Evolutionary conservation across 2,888 invertebrate genomes (phyloP).

Genomic region (Agrochola lychnidis): DNA sequence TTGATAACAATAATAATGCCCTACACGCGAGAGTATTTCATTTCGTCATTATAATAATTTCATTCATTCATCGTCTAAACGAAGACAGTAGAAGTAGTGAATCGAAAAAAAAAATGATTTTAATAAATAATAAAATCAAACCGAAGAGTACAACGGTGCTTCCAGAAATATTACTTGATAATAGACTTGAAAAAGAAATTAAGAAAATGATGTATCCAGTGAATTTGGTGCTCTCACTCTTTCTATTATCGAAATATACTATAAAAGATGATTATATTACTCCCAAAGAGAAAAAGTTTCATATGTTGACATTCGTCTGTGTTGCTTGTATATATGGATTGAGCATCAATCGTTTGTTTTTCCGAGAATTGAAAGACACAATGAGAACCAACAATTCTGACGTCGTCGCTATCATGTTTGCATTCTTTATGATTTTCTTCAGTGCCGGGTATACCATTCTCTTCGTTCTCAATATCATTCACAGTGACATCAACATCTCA

Average conservation of each 20-base stretch:
- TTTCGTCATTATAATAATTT: not conserved
- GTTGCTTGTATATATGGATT: not conserved
- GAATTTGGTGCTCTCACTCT: slow-evolving; percentile 41
- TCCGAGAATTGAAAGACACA: not conserved
- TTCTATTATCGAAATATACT: slow-evolving; percentile 50
- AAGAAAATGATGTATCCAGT: slow-evolving; percentile 49
- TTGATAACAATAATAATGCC: slow-evolving; percentile 4
- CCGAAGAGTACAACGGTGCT: not conserved
- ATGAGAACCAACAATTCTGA: slow-evolving; percentile 1
- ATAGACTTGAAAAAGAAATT: slow-evolving; percentile 50
- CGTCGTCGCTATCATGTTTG: not conserved
- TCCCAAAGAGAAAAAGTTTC: slow-evolving; percentile 24
- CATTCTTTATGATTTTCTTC: slow-evolving; percentile 7
- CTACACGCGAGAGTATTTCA: not conserved
- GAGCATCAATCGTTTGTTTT: slow-evolving; percentile 17
- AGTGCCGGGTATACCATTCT: slow-evolving; percentile 28
- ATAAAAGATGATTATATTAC: slow-evolving; percentile 48
- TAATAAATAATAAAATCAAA: slow-evolving; percentile 1
- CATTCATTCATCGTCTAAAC: not conserved
- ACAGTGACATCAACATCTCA: slow-evolving; percentile 32
- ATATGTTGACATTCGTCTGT: not conserved
- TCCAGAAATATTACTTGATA: slow-evolving; percentile 40
- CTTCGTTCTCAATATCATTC: slow-evolving; percentile 24
- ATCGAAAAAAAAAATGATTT: slow-evolving; percentile 11
- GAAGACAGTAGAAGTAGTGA: not conserved